Base-by-base conservation (phyloP, 2,888 invertebrate species). In the Rhagophthalmus giganteus region DNA sequence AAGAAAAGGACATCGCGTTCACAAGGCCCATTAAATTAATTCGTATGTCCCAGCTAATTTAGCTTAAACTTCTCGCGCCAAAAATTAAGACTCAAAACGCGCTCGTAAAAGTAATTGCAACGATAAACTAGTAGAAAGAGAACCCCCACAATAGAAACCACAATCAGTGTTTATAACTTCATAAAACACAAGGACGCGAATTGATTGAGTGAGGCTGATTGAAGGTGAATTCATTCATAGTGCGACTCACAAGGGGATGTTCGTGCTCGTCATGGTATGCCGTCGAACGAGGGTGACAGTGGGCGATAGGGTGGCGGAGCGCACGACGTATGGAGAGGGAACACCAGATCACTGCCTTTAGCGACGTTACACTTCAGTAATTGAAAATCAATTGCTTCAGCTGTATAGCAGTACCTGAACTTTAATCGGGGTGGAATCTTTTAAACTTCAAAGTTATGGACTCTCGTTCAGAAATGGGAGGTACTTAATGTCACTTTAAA, bases 111-210 rank as follows among this genome's bases (percentile, higher is more conserved):
- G 49, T 55, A 56, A 58, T 56, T 51, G 51, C 31, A 42, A 41
- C 53, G 25, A 54, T 54, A 56, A 56, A 56, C 42, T 34, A 38
- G 44, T 24, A 20, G 37, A 26, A 34, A 27, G 45, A 13, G 33
- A 47, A 30, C 24, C 46, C 49, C 48, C 42, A 49, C 45, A 45
- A 52, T 32, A 34, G 54, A 57, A 58, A 58, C 61, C 61, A 59
- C 64, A 64, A 64, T 64, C 64, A 64, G 64, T 62, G 64, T 64
- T 64, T 64, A 64, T 64, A 64, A 64, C 64, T 64, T 64, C 63
- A 62, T 64, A 64, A 64, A 64, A 64, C 61, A 62, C 63, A 59
- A 60, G 64, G 61, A 62, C 58, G 59, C 50, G 60, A 54, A 61
- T 59, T 61, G 61, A 61, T 59, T 59, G 60, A 55, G 58, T 48